phyloP scores from a whole-genome alignment of 1,140 invertebrate genomes.

The Magallana ariakensis region DNA sequence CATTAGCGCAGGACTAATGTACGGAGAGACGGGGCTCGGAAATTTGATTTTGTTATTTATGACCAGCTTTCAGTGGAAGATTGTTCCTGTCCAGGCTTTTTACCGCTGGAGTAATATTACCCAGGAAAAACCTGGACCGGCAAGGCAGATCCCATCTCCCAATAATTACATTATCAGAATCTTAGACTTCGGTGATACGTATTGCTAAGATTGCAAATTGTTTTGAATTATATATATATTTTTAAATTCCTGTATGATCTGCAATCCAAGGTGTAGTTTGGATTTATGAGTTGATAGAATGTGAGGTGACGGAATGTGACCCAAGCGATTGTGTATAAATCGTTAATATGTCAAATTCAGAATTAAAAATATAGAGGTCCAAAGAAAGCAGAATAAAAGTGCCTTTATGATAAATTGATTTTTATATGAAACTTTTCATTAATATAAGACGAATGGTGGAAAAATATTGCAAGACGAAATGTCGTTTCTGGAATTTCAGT shows the following conservation, averaged over 20 bases:
- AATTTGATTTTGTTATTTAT: slow-evolving; percentile 50
- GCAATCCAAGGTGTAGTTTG: not conserved
- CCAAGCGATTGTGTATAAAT: no score
- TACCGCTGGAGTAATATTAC: slow-evolving; percentile 16
- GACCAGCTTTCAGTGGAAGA: not conserved
- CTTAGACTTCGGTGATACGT: not conserved
- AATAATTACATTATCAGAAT: slow-evolving; percentile 35
- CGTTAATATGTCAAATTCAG: not conserved
- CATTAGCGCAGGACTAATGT: not conserved
- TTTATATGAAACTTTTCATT: slow-evolving; percentile 36
- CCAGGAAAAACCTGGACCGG: not conserved
- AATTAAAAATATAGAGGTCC: not conserved
- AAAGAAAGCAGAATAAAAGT: not conserved
- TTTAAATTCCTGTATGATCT: no score
- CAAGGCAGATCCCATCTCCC: not conserved
- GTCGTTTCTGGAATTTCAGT: not conserved
- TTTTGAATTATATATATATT: no score
- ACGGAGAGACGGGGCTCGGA: not conserved
- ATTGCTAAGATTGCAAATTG: no score
- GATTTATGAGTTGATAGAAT: not conserved
- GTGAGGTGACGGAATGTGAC: no score
- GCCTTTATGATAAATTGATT: slow-evolving; percentile 11
- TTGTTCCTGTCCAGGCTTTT: slow-evolving; percentile 25
- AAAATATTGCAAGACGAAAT: not conserved
- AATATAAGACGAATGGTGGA: slow-evolving; percentile 12